Percentiles rank a stretch among this genome's conserved stretches.
Evolutionary conservation across 2,797 vertebrate genomes (phyloP).

Genomic region (Spinus pinus): DNA sequence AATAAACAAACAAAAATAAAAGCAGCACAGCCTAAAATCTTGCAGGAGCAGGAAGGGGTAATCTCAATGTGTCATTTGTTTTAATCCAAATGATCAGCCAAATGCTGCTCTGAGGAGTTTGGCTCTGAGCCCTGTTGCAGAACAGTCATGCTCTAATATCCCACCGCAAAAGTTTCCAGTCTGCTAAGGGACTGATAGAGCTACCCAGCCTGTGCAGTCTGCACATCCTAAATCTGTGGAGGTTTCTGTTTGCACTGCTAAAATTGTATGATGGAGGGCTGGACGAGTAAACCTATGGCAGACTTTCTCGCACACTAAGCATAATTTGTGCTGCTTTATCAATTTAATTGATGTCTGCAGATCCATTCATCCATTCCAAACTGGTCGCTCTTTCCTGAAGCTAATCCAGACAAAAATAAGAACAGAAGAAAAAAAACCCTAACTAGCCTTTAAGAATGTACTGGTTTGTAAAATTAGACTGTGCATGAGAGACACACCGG

Average conservation of each 20-base stretch:
- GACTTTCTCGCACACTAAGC: not conserved
- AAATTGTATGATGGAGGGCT: not conserved
- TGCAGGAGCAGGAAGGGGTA: not conserved
- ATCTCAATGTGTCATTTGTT: conserved; percentile 51
- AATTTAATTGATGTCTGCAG: not conserved
- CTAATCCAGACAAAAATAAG: not conserved
- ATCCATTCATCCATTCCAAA: not conserved
- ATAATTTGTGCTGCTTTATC: not conserved
- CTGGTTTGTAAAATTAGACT: not conserved
- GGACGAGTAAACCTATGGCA: not conserved
- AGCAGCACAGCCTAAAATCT: conserved; percentile 18
- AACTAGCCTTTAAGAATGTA: not conserved
- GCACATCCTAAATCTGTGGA: not conserved
- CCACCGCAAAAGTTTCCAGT: not conserved
- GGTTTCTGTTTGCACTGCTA: not conserved
- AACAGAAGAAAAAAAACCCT: not conserved
- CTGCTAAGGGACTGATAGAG: not conserved
- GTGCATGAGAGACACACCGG: not conserved
- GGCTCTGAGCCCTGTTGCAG: not conserved
- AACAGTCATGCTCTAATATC: not conserved
- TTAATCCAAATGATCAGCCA: not conserved
- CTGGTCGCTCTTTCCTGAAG: not conserved
- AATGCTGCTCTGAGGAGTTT: not conserved
- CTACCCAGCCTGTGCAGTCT: not conserved
- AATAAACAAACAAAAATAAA: conserved; percentile 63